A percentile compares a stretch with the other conserved stretches of the same genome.
phyloP scores from a whole-genome alignment of 2,113 vertebrate genomes.

The Desmodus rotundus region DNA sequence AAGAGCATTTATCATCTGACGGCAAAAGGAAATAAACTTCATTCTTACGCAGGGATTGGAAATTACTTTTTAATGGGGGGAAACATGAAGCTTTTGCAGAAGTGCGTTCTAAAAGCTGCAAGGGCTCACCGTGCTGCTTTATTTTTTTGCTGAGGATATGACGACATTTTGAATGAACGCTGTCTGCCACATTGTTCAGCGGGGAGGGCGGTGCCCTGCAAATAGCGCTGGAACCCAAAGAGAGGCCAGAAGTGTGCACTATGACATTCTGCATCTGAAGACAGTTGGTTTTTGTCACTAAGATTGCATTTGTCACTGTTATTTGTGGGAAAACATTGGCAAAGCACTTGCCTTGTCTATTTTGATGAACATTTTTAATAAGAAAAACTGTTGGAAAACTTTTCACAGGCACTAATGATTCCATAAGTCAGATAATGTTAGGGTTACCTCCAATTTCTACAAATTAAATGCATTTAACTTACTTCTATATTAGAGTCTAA shows the following conservation, averaged over 20 bases:
- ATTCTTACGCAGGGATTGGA: background rate
- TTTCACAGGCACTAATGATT: background rate
- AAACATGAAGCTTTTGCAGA: slow-evolving; percentile 62
- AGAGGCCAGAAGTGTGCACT: background rate
- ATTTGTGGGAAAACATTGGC: background rate
- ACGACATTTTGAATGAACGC: background rate
- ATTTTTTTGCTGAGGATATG: background rate
- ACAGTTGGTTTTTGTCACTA: background rate
- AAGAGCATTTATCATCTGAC: slow-evolving; percentile 47
- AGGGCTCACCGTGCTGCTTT: background rate
- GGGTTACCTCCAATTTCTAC: background rate
- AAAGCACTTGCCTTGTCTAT: background rate
- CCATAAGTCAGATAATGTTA: background rate
- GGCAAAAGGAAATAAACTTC: slow-evolving; percentile 17
- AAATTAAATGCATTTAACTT: background rate
- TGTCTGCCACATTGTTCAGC: background rate
- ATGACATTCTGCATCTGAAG: background rate
- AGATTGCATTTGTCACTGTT: background rate
- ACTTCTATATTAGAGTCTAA: background rate
- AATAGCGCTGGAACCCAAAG: background rate
- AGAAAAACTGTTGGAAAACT: background rate
- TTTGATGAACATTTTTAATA: slow-evolving; percentile 2
- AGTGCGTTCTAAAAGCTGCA: slow-evolving; percentile 52
- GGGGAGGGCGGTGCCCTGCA: background rate
- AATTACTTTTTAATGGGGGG: slow-evolving; percentile 40